These are phyloP conservation scores for Muschampia staudingeri DNA, from an alignment of 2,888 invertebrate species.

Conservation along the genomic window DNA sequence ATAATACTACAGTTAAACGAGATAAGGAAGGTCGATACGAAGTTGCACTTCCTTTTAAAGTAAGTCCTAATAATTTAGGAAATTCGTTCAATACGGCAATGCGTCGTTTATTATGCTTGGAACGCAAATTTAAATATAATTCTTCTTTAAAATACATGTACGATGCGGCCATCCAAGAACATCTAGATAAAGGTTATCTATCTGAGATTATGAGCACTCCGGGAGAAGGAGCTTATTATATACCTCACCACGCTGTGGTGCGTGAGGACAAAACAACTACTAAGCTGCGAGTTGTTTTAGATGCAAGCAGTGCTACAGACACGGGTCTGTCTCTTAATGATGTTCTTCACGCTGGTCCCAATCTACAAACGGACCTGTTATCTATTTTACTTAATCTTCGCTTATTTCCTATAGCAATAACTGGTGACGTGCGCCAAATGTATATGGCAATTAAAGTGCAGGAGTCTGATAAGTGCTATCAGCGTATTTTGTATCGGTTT, in stretches of 20 bases:
- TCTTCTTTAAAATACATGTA: no score
- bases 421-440: neutral
- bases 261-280: conserved; percentile 1
- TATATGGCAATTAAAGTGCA: neutral
- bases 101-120: no score
- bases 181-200: neutral
- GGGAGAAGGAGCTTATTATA: neutral
- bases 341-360: neutral
- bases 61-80: no score
- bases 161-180: no score
- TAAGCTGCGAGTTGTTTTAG: neutral
- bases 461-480: neutral
- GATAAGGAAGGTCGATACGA: no score
- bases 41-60: no score
- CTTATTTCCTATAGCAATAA: neutral
- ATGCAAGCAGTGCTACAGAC: conserved; percentile 7
- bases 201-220: neutral
- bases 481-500: no score
- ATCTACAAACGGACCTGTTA: neutral
- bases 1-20: no score
- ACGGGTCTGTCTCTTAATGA: neutral
- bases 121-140: no score
- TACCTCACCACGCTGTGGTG: conserved; percentile 9
- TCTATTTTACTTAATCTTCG: neutral
- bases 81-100: no score